These are phyloP conservation scores for Macroglossus sobrinus DNA, from an alignment of 2,113 vertebrate genomes.

Conservation along the genomic window DNA sequence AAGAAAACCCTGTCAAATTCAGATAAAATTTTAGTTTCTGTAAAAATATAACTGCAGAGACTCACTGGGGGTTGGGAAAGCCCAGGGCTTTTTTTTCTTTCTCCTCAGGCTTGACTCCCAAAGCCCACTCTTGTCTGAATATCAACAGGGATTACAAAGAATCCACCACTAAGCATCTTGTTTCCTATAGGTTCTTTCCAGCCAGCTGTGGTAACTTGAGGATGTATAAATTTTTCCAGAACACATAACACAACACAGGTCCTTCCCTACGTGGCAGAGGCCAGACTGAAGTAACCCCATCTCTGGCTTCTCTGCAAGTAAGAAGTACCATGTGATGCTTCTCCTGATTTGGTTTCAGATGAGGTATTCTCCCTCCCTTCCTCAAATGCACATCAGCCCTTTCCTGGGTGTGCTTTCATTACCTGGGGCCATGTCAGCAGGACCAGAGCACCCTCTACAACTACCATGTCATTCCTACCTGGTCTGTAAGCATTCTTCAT, in stretches of 20 bases:
- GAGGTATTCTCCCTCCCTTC: fast-evolving
- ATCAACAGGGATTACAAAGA: background rate
- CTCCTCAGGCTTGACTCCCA: background rate
- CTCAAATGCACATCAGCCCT: background rate
- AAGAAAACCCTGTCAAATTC: background rate
- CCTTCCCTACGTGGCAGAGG: background rate
- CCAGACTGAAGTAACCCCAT: background rate
- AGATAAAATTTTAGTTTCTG: background rate
- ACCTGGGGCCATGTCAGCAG: background rate
- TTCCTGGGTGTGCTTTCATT: background rate
- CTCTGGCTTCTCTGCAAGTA: background rate
- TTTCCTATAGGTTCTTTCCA: background rate
- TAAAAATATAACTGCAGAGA: background rate
- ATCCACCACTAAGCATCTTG: background rate
- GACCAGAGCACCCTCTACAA: background rate
- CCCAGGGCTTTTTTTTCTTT: background rate
- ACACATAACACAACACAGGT: background rate
- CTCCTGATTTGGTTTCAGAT: background rate
- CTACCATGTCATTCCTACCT: background rate
- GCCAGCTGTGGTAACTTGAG: background rate
- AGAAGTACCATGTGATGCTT: background rate
- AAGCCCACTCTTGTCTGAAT: background rate
- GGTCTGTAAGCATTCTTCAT: background rate
- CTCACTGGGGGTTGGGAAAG: background rate
- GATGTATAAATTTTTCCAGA: background rate